Evolutionary conservation across 2,113 vertebrate species (phyloP), one percentile per base, ranked within the genome.

Genomic region (Gopherus evgoodei): DNA sequence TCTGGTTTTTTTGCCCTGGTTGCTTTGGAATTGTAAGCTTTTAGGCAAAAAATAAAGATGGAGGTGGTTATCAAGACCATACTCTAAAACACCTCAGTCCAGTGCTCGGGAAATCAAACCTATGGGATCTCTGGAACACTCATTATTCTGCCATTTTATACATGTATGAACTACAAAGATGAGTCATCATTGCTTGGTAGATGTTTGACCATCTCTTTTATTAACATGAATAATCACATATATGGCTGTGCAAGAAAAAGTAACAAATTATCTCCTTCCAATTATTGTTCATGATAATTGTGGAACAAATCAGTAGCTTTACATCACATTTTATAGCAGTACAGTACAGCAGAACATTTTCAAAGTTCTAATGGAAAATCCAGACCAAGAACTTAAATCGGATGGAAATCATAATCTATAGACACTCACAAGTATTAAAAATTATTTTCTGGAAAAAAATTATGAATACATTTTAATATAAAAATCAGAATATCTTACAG

Each of bases 291-390:
- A 86, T 44, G 88, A 27, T 47, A 79, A 13, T 83, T 90, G 17
- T 94, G 86, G 85, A 96, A 94, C 90, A 96, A 97, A 11, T 27
- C 88, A 94, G 62, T 80, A 95, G 90, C 91, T 93, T 95, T 81
- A n/a, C 59, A 87, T 94, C 56, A 62, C 62, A 89, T 80, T 90
- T 93, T 94, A 75, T 2, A 83, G n/a, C 50, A 83, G 69, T 62
- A 2, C 47, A 90, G 65, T 91, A 78, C 62, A 86, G 31, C 84
- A 91, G 98, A 97, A 35, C 27, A 35, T 89, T 90, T 94, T 93
- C 25, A 88, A 96, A 97, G 35, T 83, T 81, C 84, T 91, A 92
- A 90, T 83, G 95, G 53, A 95, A 97, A 94, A 92, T 95, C 21
- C 91, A 92, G 72, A 91, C 75, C 80, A 95, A 96, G 83, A 95